A percentile compares a stretch with the other conserved stretches of the same genome.
These are phyloP conservation scores for Xenopus tropicalis DNA, from an alignment of 2,113 vertebrate species.

Conservation along the genomic window UCB_Xtro_10.0 CM004443.2:77098001-77098500, in stretches of 20 bases:
- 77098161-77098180: conserved; percentile 34
- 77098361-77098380: conserved; percentile 26
- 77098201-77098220: conserved; percentile 49
- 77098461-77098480: too few species aligned
- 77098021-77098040: conserved; percentile 1
- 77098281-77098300: conserved; percentile 62
- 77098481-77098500: too few species aligned
- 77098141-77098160: conserved; percentile 21
- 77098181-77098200: conserved; percentile 44
- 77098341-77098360: conserved; percentile 53
- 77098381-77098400: not conserved
- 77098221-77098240: conserved; percentile 56
- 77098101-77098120: not conserved
- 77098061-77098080: conserved; percentile 6
- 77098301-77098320: conserved; percentile 58
- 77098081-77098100: conserved; percentile 16
- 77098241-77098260: conserved; percentile 59
- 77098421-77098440: too few species aligned
- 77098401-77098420: too few species aligned
- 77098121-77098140: not conserved
- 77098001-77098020: conserved; percentile 14
- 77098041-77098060: conserved; percentile 17
- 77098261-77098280: conserved; percentile 64
- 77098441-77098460: too few species aligned
- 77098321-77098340: conserved; percentile 50